Percentiles rank a stretch among this genome's conserved stretches.
Evolutionary conservation across 2,113 vertebrate genomes (phyloP).

Genomic region (Guaruba guarouba): DNA sequence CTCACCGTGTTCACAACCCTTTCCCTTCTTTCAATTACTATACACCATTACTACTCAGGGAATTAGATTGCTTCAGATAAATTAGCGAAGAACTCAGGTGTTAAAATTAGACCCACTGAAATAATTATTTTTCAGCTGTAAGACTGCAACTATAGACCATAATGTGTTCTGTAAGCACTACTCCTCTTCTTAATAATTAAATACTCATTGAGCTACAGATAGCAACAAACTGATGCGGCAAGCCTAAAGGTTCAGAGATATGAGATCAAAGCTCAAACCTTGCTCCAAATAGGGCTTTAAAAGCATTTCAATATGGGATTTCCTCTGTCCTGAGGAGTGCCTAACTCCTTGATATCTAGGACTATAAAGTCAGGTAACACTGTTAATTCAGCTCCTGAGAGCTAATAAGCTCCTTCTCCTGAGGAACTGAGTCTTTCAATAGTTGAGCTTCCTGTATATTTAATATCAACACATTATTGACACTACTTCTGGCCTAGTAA

Average conservation of each 20-base stretch:
- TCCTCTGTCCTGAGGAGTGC: neutral
- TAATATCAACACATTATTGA: neutral
- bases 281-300: neutral
- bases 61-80: neutral
- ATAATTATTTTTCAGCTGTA: neutral
- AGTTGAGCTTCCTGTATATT: neutral
- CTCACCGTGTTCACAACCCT: neutral
- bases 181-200: slow-evolving; percentile 24
- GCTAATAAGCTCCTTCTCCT: neutral
- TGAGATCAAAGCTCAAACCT: slow-evolving; percentile 9
- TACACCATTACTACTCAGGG: neutral
- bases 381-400: neutral
- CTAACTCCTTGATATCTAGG: neutral
- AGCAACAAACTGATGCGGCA: neutral
- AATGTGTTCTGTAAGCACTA: neutral
- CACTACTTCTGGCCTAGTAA: neutral
- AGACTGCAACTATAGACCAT: neutral
- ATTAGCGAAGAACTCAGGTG: neutral
- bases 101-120: neutral
- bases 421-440: neutral
- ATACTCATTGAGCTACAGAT: neutral
- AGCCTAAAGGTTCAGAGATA: neutral
- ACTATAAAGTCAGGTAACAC: neutral
- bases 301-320: neutral
- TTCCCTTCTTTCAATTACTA: neutral